Percentiles rank a stretch among this genome's conserved stretches.
phyloP scores from a whole-genome alignment of 2,888 invertebrate genomes.

The Tipula confusa region DNA sequence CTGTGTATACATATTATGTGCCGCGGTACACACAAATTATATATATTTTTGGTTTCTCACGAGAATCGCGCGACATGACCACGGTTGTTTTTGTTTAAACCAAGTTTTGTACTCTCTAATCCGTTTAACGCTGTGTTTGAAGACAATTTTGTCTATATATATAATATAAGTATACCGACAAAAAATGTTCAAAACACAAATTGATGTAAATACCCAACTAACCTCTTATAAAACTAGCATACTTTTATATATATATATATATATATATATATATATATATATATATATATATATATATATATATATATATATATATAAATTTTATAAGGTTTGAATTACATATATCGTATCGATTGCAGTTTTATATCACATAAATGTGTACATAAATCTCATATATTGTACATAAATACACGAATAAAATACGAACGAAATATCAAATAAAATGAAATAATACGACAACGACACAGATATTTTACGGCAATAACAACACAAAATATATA shows the following conservation, averaged over 20 bases:
- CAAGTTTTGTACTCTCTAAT: neutral
- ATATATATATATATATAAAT: too few species aligned
- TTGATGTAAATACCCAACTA: neutral
- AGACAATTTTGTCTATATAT: neutral
- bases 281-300: too few species aligned
- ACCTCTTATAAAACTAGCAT: too few species aligned
- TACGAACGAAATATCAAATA: neutral
- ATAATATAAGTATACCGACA: neutral
- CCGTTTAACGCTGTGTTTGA: neutral
- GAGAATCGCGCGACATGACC: slow-evolving; percentile 4
- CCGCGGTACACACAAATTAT: neutral
- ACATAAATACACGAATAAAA: neutral
- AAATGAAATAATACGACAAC: slow-evolving; percentile 4
- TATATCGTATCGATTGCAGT: slow-evolving; percentile 3
- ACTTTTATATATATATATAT: too few species aligned
- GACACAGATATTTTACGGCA: neutral
- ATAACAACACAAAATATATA: neutral
- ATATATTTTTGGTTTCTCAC: neutral
- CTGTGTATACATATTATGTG: neutral
- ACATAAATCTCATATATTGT: neutral
- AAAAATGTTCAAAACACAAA: neutral
- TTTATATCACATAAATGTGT: neutral
- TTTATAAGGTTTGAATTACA: neutral
- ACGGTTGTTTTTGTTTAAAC: neutral
- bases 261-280: too few species aligned